phyloP scores from a whole-genome alignment of 92 coral and sea anemone genomes.

The Anthopleura xanthogrammica region DNA sequence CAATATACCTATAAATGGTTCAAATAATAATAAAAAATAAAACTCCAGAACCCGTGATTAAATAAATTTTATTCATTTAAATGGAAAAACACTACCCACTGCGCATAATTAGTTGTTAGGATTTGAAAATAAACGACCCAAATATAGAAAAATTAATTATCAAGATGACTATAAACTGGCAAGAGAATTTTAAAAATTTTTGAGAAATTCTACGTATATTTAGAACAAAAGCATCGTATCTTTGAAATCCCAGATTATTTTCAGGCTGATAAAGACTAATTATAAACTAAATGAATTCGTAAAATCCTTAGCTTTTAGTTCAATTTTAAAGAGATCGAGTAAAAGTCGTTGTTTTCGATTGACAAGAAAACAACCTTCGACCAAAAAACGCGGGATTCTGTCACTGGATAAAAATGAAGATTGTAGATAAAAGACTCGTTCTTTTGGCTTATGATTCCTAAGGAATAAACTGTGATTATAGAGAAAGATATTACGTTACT shows the following conservation, averaged over 20 bases:
- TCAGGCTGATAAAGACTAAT: neutral
- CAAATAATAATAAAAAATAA: neutral
- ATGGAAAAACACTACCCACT: too few relatives aligned
- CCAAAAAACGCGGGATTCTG: constrained; percentile 14
- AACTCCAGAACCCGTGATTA: neutral
- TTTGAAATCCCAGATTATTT: neutral
- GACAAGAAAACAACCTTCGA: constrained; percentile 2
- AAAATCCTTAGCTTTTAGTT: neutral
- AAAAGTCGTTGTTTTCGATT: neutral
- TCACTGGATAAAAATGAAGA: neutral
- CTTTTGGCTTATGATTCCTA: neutral
- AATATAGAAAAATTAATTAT: too few relatives aligned
- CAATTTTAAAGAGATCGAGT: neutral
- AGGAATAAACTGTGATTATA: neutral
- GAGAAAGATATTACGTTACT: neutral
- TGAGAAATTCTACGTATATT: neutral
- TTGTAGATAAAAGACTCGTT: neutral
- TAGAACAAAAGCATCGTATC: neutral
- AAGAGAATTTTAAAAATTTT: too few relatives aligned
- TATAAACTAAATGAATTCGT: neutral
- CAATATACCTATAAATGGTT: constrained; percentile 74
- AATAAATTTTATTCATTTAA: too few relatives aligned
- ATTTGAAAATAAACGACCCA: too few relatives aligned
- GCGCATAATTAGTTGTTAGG: too few relatives aligned
- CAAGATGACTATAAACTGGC: too few relatives aligned